Evolutionary conservation across 2,888 invertebrate genomes (phyloP), one percentile per base, ranked within the genome.

Genomic region (Chloroclystis v-ata): DNA sequence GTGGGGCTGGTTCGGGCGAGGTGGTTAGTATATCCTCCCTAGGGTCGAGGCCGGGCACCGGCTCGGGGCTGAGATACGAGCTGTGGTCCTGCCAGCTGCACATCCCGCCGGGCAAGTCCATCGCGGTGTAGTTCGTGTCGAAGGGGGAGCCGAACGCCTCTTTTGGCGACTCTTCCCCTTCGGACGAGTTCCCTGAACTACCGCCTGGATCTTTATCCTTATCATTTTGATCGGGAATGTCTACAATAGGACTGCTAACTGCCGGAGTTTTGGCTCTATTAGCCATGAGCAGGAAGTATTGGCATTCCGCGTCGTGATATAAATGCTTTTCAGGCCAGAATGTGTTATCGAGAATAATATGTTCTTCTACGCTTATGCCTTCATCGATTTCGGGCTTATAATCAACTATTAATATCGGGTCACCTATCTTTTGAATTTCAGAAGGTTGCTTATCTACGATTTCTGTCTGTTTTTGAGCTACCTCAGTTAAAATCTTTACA

Each of bases 41-140:
- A 69, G 69, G 60, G 61, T n/a, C n/a, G n/a, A 61, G 25, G 11
- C 37, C 2, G 45, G 63, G 43, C 47, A 57, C 42, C 47, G 64
- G 66, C 49, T 92, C 92, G 66, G 89, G 71, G 64, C 92, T 89
- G 64, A 95, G 82, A 67, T 94, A 94, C 39, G 95, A 94, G 70
- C 93, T 94, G 71, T 93, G 91, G 71, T 94, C 95, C 72, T 91
- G 91, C 94, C 94, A 95, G 71, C 93, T 92, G 75, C 93, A 93
- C 61, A 95, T 90, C 44, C 94, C 94, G 52, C 94, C 94, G 4
- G 95, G 95, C 56, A 95, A 82, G 78, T 93, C 93, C 68, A 93
- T 91, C 38, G 92, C 90, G 63, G 92, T 89, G 64, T 91, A 91
- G 67, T 91, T 91, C 9, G 93, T 91, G 63, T 86, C 81, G 47